Evolutionary conservation across 2,888 invertebrate species (phyloP).

Genomic region (Cantharis flavilabris): DNA sequence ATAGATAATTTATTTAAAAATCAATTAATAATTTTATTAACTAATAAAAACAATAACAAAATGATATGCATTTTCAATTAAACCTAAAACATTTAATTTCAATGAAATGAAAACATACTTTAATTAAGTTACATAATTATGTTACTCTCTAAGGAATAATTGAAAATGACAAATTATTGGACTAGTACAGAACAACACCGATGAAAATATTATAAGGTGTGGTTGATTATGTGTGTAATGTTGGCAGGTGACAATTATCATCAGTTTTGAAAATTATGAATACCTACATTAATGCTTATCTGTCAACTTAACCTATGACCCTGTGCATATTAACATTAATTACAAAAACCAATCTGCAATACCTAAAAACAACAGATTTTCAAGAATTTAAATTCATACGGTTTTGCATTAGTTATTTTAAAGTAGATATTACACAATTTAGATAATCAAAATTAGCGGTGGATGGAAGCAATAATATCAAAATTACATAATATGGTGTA

Average conservation of each 20-base stretch:
- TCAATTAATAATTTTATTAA: constrained; percentile 29
- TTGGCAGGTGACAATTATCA: background rate
- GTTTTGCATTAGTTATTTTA: background rate
- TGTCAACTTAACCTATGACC: constrained; percentile 31
- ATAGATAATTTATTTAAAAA: constrained; percentile 32
- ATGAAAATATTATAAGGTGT: constrained; percentile 12
- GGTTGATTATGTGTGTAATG: background rate
- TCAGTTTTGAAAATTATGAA: background rate
- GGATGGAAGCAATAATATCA: background rate
- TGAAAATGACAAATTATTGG: constrained; percentile 36
- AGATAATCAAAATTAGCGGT: background rate
- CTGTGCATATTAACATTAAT: constrained; percentile 26
- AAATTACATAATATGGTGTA: background rate
- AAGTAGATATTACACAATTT: background rate
- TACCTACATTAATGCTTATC: background rate
- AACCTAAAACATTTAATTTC: constrained; percentile 1
- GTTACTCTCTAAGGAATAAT: constrained; percentile 12
- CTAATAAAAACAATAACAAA: constrained; percentile 38
- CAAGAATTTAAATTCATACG: background rate
- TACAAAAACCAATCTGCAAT: constrained; percentile 14
- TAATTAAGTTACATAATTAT: background rate
- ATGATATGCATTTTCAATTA: constrained; percentile 25
- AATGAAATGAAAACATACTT: background rate
- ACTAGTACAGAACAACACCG: constrained; percentile 51
- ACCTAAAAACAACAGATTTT: background rate